These are phyloP conservation scores for Eilema griseolum DNA, from an alignment of 2,888 invertebrate genomes.

Conservation along the genomic window DNA sequence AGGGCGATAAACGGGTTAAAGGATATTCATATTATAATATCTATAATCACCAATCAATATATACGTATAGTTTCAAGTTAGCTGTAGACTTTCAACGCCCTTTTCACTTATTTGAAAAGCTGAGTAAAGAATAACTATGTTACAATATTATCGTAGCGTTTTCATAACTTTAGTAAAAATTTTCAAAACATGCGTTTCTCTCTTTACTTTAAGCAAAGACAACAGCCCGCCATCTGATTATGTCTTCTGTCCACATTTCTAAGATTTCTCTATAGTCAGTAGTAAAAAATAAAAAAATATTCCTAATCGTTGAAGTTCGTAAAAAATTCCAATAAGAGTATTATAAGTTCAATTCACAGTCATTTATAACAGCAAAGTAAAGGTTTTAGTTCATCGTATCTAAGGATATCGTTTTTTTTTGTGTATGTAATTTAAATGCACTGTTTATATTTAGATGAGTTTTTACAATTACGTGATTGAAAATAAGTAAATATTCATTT, in stretches of 20 bases:
- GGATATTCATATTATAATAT: background rate
- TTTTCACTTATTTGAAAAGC: background rate
- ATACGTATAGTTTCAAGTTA: background rate
- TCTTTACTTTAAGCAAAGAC: background rate
- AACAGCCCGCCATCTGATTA: background rate
- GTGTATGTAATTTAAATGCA: background rate
- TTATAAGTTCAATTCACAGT: background rate
- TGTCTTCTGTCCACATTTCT: background rate
- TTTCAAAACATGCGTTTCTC: background rate
- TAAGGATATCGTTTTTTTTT: background rate
- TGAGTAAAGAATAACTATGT: background rate
- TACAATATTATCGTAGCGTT: background rate
- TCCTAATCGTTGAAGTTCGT: background rate
- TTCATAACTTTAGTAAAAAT: background rate
- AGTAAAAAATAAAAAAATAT: background rate
- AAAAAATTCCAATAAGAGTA: background rate
- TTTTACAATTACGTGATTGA: background rate
- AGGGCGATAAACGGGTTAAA: slow-evolving; percentile 11
- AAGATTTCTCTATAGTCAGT: background rate
- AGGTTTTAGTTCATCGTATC: background rate
- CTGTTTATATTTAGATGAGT: background rate
- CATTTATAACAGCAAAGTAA: background rate
- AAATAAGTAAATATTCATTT: background rate
- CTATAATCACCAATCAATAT: background rate
- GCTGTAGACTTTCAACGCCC: background rate